Conservation (phyloP, 1,140 invertebrate genomes). For the Armadillidium nasatum region DNA sequence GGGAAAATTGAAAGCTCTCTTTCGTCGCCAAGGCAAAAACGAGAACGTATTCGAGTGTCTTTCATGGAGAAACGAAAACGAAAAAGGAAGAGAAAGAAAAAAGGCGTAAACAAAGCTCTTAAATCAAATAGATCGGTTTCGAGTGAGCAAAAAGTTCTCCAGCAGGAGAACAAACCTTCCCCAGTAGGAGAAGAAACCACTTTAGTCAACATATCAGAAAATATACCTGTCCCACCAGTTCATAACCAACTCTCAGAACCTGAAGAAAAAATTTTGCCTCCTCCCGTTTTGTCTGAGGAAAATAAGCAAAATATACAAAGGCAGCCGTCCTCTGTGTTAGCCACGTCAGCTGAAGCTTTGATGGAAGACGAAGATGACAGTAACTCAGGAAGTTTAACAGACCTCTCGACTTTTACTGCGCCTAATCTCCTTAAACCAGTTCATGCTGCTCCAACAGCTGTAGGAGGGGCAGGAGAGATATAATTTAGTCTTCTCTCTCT, state of each 20-base stretch:
- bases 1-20: slow-evolving; percentile 6
- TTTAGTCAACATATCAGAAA: too few species aligned
- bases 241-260: too few species aligned
- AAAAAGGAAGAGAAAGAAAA: slow-evolving; percentile 8
- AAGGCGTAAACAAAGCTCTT: background rate
- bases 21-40: slow-evolving; percentile 15
- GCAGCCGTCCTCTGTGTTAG: background rate
- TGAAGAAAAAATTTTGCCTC: too few species aligned
- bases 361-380: background rate
- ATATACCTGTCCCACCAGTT: too few species aligned
- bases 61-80: slow-evolving; percentile 26
- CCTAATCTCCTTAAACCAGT: background rate
- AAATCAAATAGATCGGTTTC: too few species aligned
- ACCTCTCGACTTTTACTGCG: background rate
- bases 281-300: background rate
- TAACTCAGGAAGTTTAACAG: background rate
- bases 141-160: too few species aligned
- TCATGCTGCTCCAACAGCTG: background rate
- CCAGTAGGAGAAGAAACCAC: too few species aligned
- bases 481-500: background rate
- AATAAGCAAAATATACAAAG: background rate
- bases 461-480: background rate
- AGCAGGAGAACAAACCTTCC: too few species aligned
- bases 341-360: background rate
- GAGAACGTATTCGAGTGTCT: slow-evolving; percentile 17